Base-by-base conservation (phyloP, 1,140 invertebrate genomes). In the Anastrepha obliqua region DNA sequence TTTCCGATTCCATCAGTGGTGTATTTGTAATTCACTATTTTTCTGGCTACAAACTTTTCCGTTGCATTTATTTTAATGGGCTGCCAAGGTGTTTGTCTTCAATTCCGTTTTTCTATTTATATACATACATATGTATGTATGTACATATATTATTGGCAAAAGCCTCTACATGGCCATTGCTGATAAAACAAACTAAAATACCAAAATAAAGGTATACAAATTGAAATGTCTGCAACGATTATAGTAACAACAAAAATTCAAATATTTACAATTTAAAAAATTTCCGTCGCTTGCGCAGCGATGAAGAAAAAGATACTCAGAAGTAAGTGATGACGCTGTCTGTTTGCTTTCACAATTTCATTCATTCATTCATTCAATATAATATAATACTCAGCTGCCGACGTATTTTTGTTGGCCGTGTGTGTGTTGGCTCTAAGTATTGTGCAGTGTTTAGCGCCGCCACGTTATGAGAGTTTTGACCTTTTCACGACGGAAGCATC, bases 291-390 rank as follows among this genome's bases (percentile, higher is more conserved):
- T 7, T 17, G 42, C 3, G 39, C 13, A 74, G 13, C 67, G 15
- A 3, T 17, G 39, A 29, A 47, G 13, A n/a, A 29, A 29, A 67
- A 67, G 65, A 67, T 39, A 67, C 65, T 39, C 29, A 29, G 29
- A 67, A 29, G 39, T 29, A 15, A 15, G 15, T 70, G 65, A 74
- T 74, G 67, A 74, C 67, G 67, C 67, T 74, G 67, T 74, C 39
- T 74, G 39, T 44, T 74, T 74, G 42, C 67, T 74, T 74, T 74
- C 67, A 74, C 67, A 74, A 74, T 47, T 74, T 44, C 67, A 74
- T 74, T 74, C 67, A 74, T 74, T 47, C 67, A 74, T 74, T 42
- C 67, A n/a, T n/a, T n/a, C n/a, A n/a, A n/a, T n/a, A n/a, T n/a
- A 74, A 17, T 74, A 74, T n/a, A 65, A 44, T 47, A 44, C 13